Evolutionary conservation across 2,888 invertebrate species (phyloP).

Genomic region (Glomeris marginata): DNA sequence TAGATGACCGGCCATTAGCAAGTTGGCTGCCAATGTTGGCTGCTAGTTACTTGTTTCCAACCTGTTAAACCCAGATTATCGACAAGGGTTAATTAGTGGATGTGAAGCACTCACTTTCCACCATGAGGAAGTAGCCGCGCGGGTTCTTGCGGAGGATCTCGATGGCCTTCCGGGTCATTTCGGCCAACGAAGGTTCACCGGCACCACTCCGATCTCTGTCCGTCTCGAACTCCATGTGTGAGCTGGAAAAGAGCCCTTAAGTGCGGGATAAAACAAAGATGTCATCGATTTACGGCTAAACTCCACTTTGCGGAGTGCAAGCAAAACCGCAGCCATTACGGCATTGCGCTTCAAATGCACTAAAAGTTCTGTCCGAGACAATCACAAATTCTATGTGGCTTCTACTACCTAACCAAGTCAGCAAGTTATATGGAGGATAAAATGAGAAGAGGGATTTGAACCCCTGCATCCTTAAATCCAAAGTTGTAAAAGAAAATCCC

Average conservation of each 20-base stretch:
- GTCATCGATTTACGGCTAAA: background rate
- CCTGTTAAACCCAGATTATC: no score
- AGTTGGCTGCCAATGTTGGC: no score
- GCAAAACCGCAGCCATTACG: conserved; percentile 33
- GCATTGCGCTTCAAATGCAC: conserved; percentile 48
- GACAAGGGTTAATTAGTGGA: no score
- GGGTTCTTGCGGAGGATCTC: conserved; percentile 25
- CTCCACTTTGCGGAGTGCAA: background rate
- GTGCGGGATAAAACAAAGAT: conserved; percentile 1
- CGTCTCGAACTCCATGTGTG: conserved; percentile 63
- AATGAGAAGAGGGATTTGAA: no score
- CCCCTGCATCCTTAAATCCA: no score
- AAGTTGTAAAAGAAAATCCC: no score
- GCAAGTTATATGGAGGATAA: no score
- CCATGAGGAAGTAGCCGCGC: conserved; percentile 29
- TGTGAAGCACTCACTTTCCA: conserved; percentile 25
- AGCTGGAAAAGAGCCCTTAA: conserved; percentile 56
- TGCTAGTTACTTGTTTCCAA: no score
- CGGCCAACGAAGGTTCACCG: conserved; percentile 34
- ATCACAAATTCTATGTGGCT: no score
- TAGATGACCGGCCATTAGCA: no score
- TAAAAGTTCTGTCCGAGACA: no score
- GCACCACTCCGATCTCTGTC: conserved; percentile 49
- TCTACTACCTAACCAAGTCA: no score
- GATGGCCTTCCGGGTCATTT: conserved; percentile 29